Evolutionary conservation across 1,140 invertebrate species (phyloP), one percentile per base, ranked within the genome.

Genomic region (Panagrolaimus sp.): DNA sequence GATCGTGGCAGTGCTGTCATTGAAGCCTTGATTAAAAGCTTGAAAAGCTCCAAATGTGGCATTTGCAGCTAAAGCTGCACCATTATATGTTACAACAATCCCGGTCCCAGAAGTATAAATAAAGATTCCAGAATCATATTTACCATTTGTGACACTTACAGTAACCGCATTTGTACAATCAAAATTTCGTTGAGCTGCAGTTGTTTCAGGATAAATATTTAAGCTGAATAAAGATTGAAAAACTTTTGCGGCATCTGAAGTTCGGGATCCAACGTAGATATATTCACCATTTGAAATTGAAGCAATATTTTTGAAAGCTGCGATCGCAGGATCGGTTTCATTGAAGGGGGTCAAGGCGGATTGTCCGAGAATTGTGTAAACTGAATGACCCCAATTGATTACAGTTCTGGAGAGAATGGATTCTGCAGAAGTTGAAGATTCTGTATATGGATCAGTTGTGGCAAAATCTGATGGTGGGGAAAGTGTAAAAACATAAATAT

Each of bases 241-340:
- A 21, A 58, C 10, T 12, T 21, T 21, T 6, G 21, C 52, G 0
- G 52, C 52, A 24, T 58, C 28, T 12, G 21, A 26, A 0, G 52
- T 58, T 12, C 52, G 15, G 1, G 52, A 10, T 12, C 52, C 52
- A 58, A 58, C 21, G 8, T 58, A 26, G 52, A 58, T 58, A 28
- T 58, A 58, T 58, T 58, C 52, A 58, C 52, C 52, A 28, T 58
- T 58, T 12, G 52, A 58, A 14, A 58, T 58, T 21, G 12, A 1
- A 21, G 52, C 21, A 58, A 58, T 21, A 26, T 28, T 21, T 17
- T 58, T 58, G n/a, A 58, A 58, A 0, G 52, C 52, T 4, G 0
- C 8, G 0, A 28, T 58, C 4, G 52, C 2, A 0, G n/a, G 15
- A 14, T 21, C 17, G 1, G 52, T 58, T 58, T 58, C 52, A 21